Evolutionary conservation across 37 sponge, comb jelly and placozoan genomes (phyloP), one percentile per base, ranked within the genome.

Genomic region (Ianthella basta): DNA sequence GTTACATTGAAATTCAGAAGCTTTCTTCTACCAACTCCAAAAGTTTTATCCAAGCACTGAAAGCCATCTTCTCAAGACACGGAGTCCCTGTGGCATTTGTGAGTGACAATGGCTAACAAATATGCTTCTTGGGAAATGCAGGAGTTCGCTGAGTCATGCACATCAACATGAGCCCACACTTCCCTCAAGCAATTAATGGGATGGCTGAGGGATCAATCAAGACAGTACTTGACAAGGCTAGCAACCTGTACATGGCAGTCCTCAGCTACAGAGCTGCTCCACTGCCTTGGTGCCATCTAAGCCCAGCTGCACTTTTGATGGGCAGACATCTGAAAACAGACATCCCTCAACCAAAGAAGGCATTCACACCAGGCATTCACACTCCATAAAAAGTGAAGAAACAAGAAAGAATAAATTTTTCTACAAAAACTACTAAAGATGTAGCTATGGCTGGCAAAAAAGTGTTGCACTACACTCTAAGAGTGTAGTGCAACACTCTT

Each of bases 331-430:
- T 73, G 40, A 73, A 27, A 12, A 61, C 64, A n/a, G 64, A 61
- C 29, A 27, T 61, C 29, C 14, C 64, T 13, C 64, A 61, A 27
- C 64, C 29, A n/a, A 4, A 4, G 24, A 27, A n/a, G 27, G 29
- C 64, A n/a, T 27, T 61, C 64, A 61, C 64, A 61, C 64, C 64
- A 29, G 64, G n/a, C n/a, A n/a, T n/a, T n/a, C n/a, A n/a, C n/a
- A n/a, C n/a, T n/a, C n/a, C n/a, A n/a, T n/a, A n/a, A n/a, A n/a
- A n/a, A n/a, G n/a, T n/a, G n/a, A n/a, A n/a, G n/a, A n/a, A n/a
- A n/a, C n/a, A n/a, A n/a, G n/a, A n/a, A n/a, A n/a, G n/a, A n/a
- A n/a, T n/a, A n/a, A n/a, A n/a, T n/a, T n/a, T n/a, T n/a, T n/a
- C n/a, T n/a, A n/a, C n/a, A n/a, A n/a, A n/a, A n/a, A n/a, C n/a